Evolutionary conservation across 2,888 invertebrate genomes (phyloP), one percentile per base, ranked within the genome.

Genomic region (Thecocarcelia acutangulata): DNA sequence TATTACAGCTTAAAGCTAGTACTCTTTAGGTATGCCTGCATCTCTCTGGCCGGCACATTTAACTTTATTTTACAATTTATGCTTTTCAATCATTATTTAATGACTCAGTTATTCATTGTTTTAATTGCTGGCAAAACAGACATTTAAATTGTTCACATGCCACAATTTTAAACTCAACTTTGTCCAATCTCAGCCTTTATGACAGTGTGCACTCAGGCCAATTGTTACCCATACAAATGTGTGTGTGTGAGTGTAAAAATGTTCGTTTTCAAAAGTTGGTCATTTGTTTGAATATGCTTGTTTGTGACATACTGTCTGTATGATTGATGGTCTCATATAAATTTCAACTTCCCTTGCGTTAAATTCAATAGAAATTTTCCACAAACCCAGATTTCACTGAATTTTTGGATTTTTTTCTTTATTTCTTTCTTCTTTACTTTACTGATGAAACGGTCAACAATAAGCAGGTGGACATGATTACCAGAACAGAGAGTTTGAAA

Each of bases 71-170:
- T 15, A 21, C 28, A 59, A 50, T 33, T 72, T 12, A 19, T 42
- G 2, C 6, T 17, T 28, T 52, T 52, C 42, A 72, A 15, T 61
- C 2, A 19, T 61, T 72, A 61, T 61, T 61, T 59, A 70, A 58
- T 37, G n/a, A 17, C 28, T 68, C 12, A 58, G 56, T 58, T 58
- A 46, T 50, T 37, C 21, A 46, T 46, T 56, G 37, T 28, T 50
- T 37, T 59, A 59, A 72, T 61, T 61, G 28, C n/a, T 52, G n/a
- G n/a, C 33, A 40, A 24, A 56, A 48, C 46, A 56, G 56, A 74
- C 21, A 66, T 66, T 66, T 56, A 66, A 64, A 74, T 66, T 74
- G 64, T 64, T 56, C 64, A 64, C 48, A 74, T 66, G 64, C 66
- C 56, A 66, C 74, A 74, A 74, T 66, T 64, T 56, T 56, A 64